Evolutionary conservation across 2,113 vertebrate species (phyloP).

Genomic region (Accipiter virgatus): DNA sequence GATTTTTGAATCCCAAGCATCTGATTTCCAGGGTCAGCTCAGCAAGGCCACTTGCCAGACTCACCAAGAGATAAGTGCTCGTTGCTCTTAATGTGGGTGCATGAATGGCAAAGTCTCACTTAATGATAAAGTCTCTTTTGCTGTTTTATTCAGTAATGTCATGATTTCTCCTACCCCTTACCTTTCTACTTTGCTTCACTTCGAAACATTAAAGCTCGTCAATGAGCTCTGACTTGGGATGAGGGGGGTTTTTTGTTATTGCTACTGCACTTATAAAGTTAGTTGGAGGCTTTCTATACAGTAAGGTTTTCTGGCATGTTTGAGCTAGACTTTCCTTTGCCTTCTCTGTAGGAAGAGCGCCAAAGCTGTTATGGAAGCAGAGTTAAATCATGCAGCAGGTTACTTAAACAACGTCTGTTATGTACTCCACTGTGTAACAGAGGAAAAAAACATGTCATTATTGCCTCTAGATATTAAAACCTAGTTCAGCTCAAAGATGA

Average conservation of each 20-base stretch:
- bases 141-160: not conserved
- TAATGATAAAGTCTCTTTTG: not conserved
- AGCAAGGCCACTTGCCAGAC: not conserved
- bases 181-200: not conserved
- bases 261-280: not conserved
- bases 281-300: not conserved
- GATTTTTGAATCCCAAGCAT: not conserved
- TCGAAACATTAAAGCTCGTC: not conserved
- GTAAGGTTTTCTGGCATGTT: not conserved
- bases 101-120: not conserved
- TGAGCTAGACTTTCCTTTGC: not conserved
- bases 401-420: not conserved
- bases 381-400: not conserved
- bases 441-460: not conserved
- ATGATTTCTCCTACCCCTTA: not conserved
- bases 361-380: not conserved
- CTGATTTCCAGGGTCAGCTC: not conserved
- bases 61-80: not conserved
- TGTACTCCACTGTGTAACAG: not conserved
- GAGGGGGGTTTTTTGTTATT: not conserved
- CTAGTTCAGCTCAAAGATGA: not conserved
- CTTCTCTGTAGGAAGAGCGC: not conserved
- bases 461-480: conserved; percentile 7
- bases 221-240: not conserved
- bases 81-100: not conserved